phyloP scores from a whole-genome alignment of 2,888 invertebrate species.

The Hyalella azteca region DNA sequence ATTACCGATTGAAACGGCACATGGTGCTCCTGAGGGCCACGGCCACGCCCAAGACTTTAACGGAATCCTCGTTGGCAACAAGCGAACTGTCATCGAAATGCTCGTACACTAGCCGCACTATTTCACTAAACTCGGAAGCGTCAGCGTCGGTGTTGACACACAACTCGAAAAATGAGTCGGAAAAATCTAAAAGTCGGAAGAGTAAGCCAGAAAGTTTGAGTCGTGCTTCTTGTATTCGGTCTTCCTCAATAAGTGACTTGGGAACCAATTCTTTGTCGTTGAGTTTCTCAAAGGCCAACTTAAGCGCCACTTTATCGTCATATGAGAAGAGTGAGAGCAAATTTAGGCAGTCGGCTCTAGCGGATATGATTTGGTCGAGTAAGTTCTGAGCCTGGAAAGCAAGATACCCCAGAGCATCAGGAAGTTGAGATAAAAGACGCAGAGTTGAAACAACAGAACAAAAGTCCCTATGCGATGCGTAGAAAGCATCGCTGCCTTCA shows the following conservation, averaged over 20 bases:
- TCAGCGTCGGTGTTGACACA: neutral
- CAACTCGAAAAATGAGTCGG: neutral
- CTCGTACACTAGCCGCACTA: neutral
- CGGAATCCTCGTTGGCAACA: neutral
- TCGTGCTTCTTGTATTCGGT: neutral
- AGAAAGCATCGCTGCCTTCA: neutral
- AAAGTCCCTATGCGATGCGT: neutral
- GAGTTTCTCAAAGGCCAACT: neutral
- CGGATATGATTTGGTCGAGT: neutral
- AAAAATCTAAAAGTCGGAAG: neutral
- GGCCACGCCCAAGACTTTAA: neutral
- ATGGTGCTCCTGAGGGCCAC: neutral
- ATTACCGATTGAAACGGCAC: neutral
- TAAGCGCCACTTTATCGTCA: neutral
- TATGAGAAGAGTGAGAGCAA: neutral
- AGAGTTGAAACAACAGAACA: neutral
- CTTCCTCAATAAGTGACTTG: neutral
- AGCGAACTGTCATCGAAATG: neutral
- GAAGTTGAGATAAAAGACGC: neutral
- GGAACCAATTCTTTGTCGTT: neutral
- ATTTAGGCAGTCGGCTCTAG: neutral
- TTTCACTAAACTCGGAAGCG: neutral
- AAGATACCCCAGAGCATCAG: neutral
- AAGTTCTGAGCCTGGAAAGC: neutral
- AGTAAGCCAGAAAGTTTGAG: neutral